Base-by-base conservation (phyloP, 2,113 vertebrate species). In the Ailurus styani region DNA sequence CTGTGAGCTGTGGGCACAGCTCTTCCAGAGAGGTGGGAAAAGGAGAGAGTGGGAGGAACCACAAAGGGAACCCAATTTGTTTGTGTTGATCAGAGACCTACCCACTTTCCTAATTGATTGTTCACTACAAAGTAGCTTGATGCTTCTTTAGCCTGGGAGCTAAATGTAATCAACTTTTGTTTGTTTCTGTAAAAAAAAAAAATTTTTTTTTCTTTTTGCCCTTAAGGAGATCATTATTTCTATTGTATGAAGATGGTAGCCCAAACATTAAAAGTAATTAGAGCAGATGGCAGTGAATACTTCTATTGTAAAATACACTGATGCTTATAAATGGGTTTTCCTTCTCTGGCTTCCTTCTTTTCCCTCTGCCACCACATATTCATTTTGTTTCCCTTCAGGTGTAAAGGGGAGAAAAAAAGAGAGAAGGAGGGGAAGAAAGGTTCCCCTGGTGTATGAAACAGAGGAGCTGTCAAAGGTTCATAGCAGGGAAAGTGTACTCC, bases 91-190 rank as follows among this genome's bases (percentile, higher is more conserved):
- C 97, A 91, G 98, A 98, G 95, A 96, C 97, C 96, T 98, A 87
- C 96, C 97, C 98, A 98, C 97, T 98, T 98, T 98, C 97, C 82
- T 98, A 98, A 99, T 98, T 98, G 98, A 98, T 98, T 97, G 94
- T 98, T 98, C 98, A 98, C 98, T 98, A 97, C 96, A 97, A 98
- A 98, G 89, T 98, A 97, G 73, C 96, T 98, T 97, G 82, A 96
- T 97, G 86, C 96, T 98, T 97, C 95, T 98, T 97, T 97, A 98
- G 98, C 98, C 98, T 98, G 94, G 97, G 75, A 99, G 98, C 98
- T 97, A 98, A 98, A 98, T 98, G 98, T 98, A 99, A 99, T 99
- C 98, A 99, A 98, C 98, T 98, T 99, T 99, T 99, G 98, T 99
- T 99, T 98, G 98, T 98, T 99, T 98, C 97, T 98, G 86, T 98